A percentile compares a stretch with the other conserved stretches of the same genome.
These are phyloP conservation scores for Anniella stebbinsi DNA, from an alignment of 2,797 vertebrate species.

Conservation along the genomic window DNA sequence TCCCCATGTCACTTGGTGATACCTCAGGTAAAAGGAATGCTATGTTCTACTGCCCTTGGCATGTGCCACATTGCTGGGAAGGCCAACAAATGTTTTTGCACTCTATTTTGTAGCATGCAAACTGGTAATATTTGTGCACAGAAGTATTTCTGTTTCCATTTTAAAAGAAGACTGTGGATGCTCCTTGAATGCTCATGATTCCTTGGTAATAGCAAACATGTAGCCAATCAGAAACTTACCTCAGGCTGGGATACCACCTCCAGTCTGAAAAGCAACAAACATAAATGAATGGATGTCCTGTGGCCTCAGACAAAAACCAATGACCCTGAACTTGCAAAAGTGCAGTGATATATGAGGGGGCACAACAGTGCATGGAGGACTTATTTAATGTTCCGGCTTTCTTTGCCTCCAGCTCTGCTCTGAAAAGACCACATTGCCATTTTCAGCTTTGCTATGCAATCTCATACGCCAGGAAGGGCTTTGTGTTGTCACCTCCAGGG, in stretches of 20 bases:
- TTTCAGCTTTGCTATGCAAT: slow-evolving; percentile 29
- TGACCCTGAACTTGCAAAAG: slow-evolving; percentile 16
- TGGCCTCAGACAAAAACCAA: slow-evolving; percentile 19
- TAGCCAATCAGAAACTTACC: not conserved
- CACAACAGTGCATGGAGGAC: not conserved
- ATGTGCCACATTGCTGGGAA: not conserved
- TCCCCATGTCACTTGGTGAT: not conserved
- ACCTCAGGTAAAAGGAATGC: not conserved
- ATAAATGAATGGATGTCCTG: not conserved
- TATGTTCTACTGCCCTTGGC: not conserved
- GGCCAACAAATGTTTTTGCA: not conserved
- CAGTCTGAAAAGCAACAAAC: slow-evolving; percentile 25
- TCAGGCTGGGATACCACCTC: not conserved
- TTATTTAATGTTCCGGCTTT: slow-evolving; percentile 24
- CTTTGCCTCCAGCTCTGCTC: slow-evolving; percentile 22
- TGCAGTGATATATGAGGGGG: not conserved
- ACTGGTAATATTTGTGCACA: not conserved
- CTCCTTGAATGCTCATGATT: not conserved
- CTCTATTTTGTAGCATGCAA: not conserved
- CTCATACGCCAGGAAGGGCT: slow-evolving; percentile 17
- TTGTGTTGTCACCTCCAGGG: slow-evolving; percentile 19
- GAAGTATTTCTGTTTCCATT: slow-evolving; percentile 3
- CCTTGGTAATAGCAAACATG: not conserved
- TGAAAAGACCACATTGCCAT: not conserved
- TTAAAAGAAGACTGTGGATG: not conserved